Percentiles rank a stretch among this genome's conserved stretches.
phyloP scores from a whole-genome alignment of 1,140 invertebrate genomes.

The Bombus polaris region DNA sequence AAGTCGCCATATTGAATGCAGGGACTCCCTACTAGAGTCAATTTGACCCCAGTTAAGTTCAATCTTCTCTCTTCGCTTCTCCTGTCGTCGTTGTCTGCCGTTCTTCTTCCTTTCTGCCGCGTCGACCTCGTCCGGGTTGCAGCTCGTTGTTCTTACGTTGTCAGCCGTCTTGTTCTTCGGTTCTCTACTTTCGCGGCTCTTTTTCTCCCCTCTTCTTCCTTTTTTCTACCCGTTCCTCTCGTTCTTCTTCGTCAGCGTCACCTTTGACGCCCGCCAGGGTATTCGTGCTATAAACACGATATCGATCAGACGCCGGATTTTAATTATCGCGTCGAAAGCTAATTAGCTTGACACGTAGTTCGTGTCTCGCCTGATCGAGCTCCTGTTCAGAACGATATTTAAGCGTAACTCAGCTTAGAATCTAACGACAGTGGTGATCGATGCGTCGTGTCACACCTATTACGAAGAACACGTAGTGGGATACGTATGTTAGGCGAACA shows the following conservation, averaged over 20 bases:
- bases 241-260: constrained; percentile 52
- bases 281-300: constrained; percentile 45
- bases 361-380: constrained; percentile 27
- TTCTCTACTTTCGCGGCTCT: constrained; percentile 2
- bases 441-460: not conserved
- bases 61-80: constrained; percentile 77
- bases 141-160: constrained; percentile 9
- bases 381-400: constrained; percentile 14
- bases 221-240: constrained; percentile 26
- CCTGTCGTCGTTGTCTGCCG: not conserved
- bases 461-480: not conserved
- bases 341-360: constrained; percentile 38
- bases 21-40: constrained; percentile 98
- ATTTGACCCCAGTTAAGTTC: constrained; percentile 94
- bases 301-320: constrained; percentile 53
- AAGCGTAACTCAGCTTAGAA: not conserved
- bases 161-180: constrained; percentile 14
- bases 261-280: constrained; percentile 43
- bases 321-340: constrained; percentile 52
- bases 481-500: not conserved
- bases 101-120: constrained; percentile 14
- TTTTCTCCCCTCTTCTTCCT: constrained; percentile 23
- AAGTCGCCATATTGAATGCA: constrained; percentile 91
- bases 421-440: not conserved
- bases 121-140: not conserved